Conservation (phyloP, 2,888 invertebrate species). For the Kryphioiulus occultus region DNA sequence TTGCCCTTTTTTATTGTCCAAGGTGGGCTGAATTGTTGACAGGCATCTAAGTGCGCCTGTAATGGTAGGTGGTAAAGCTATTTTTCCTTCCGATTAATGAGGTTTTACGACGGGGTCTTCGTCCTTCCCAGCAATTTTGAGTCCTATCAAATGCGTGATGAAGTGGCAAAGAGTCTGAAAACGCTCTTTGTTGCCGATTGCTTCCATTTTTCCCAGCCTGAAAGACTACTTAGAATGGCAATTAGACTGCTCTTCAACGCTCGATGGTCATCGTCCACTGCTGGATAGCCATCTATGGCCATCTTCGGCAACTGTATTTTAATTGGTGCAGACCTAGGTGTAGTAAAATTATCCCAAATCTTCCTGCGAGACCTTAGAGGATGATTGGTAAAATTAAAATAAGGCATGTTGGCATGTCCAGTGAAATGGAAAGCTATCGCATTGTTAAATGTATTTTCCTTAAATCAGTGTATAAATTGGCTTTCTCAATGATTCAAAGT, state of each 20-base stretch:
- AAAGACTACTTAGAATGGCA: not conserved
- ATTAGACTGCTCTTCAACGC: not conserved
- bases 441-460: too few species aligned
- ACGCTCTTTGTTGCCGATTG: not conserved
- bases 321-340: too few species aligned
- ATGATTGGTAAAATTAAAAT: not conserved
- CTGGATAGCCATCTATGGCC: not conserved
- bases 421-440: too few species aligned
- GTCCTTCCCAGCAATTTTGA: not conserved
- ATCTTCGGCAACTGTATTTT: not conserved
- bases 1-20: not conserved
- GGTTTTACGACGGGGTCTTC: not conserved
- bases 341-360: too few species aligned
- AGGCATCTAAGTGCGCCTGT: not conserved
- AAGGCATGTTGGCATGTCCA: too few species aligned
- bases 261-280: not conserved
- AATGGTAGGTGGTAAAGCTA: slow-evolving; percentile 15
- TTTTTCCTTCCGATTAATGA: not conserved
- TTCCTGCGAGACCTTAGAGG: too few species aligned
- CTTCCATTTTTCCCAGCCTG: not conserved
- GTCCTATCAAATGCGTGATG: not conserved
- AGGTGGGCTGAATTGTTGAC: not conserved
- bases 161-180: not conserved
- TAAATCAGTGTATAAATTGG: too few species aligned
- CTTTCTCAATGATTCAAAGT: too few species aligned